phyloP scores from a whole-genome alignment of 1,140 invertebrate species.

The Drosophila lowei region DNA sequence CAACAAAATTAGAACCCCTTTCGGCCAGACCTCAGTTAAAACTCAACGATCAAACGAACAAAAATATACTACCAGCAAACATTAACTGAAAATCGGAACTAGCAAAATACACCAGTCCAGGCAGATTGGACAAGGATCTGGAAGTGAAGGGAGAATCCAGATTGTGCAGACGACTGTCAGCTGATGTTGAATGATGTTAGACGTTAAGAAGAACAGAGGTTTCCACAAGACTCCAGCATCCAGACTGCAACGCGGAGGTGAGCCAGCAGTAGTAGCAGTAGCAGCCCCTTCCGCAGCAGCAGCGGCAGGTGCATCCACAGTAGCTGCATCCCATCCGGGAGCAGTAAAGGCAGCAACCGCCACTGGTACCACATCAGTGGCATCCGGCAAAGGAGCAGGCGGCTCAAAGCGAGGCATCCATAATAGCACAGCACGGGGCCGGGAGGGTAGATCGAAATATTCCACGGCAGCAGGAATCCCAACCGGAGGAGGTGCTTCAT shows the following conservation, averaged over 20 bases:
- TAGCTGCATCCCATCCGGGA: not conserved
- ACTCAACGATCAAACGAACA: too few species aligned
- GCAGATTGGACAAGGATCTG: not conserved
- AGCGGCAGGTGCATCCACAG: not conserved
- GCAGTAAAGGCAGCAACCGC: conserved; percentile 14
- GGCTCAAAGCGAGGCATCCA: not conserved
- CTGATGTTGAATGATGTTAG: conserved; percentile 74
- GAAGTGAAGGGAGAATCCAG: conserved; percentile 10
- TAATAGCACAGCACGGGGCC: not conserved
- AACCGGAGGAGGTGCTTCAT: not conserved
- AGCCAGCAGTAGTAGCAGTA: not conserved
- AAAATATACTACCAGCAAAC: conserved; percentile 9
- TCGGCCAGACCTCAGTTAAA: too few species aligned
- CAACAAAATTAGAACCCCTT: too few species aligned
- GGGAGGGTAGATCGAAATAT: too few species aligned
- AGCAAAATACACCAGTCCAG: not conserved
- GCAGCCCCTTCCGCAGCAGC: conserved; percentile 15
- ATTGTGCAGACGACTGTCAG: conserved; percentile 20
- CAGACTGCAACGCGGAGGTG: conserved; percentile 54
- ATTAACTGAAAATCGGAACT: conserved; percentile 23
- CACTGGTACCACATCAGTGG: not conserved
- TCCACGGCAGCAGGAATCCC: not conserved
- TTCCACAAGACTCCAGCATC: conserved; percentile 73
- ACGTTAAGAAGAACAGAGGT: conserved; percentile 74
- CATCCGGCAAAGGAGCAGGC: conserved; percentile 4